These are phyloP conservation scores for Archilochus colubris DNA, from an alignment of 2,113 vertebrate species.

Conservation along the genomic window DNA sequence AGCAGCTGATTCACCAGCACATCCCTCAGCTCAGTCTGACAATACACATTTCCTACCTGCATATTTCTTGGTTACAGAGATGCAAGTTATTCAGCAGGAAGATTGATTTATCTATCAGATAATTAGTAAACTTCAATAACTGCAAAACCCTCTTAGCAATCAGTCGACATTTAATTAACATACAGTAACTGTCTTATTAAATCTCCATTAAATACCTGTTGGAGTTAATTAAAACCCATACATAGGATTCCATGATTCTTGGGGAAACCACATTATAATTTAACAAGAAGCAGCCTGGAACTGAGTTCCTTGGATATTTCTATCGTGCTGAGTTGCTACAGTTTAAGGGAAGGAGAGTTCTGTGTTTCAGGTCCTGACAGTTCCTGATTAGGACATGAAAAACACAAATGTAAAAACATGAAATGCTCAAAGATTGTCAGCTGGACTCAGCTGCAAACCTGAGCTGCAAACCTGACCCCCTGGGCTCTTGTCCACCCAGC, in stretches of 20 bases:
- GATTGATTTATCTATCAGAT: constrained; percentile 84
- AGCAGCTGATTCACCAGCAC: constrained; percentile 7
- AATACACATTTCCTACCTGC: constrained; percentile 62
- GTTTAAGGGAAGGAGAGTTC: background rate
- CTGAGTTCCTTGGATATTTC: background rate
- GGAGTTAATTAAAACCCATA: constrained; percentile 80
- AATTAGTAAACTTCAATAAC: constrained; percentile 85
- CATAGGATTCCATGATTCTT: constrained; percentile 53
- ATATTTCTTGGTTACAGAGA: constrained; percentile 77
- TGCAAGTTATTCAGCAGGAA: constrained; percentile 73
- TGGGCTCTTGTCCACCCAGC: too few relatives aligned
- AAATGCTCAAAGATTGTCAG: too few relatives aligned
- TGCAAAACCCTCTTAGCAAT: constrained; percentile 81
- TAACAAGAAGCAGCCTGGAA: background rate
- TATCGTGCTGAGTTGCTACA: background rate
- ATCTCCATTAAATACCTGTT: constrained; percentile 82
- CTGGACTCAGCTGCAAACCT: too few relatives aligned
- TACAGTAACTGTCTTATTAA: constrained; percentile 86
- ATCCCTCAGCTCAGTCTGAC: constrained; percentile 59
- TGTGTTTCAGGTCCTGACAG: background rate
- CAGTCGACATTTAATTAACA: constrained; percentile 84
- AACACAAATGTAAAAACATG: too few relatives aligned
- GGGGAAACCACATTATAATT: constrained; percentile 55
- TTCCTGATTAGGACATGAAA: background rate
- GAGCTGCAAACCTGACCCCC: too few relatives aligned